Evolutionary conservation across 1,140 invertebrate species (phyloP).

Genomic region (Nasonia longicornis): DNA sequence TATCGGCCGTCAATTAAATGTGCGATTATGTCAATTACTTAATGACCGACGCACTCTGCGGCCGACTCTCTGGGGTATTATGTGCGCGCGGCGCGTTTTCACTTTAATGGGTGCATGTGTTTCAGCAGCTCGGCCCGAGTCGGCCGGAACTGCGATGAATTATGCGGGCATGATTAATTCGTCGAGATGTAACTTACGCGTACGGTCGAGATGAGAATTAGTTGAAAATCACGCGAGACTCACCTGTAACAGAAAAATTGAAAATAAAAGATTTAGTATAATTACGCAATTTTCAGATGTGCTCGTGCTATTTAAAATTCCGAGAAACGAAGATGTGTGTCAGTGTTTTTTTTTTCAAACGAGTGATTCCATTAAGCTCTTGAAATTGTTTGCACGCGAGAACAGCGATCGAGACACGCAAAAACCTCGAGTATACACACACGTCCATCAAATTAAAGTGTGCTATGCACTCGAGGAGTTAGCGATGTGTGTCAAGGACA

Average conservation of each 20-base stretch:
- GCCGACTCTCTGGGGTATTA: not conserved
- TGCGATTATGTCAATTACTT: conserved; percentile 41
- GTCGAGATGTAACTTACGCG: not conserved
- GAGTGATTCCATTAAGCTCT: not conserved
- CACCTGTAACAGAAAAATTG: conserved; percentile 33
- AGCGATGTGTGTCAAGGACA: conserved; percentile 2
- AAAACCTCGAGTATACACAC: not conserved
- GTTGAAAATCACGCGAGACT: not conserved
- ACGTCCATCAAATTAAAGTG: not conserved
- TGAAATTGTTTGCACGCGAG: not conserved
- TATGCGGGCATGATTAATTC: not conserved
- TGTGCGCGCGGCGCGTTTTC: not conserved
- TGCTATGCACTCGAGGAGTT: not conserved
- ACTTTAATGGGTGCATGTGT: conserved; percentile 13
- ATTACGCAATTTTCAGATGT: not conserved
- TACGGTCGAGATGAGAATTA: not conserved
- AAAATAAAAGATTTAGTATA: not conserved
- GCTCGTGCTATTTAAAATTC: not conserved
- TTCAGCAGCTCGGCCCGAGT: not conserved
- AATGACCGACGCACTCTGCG: not conserved
- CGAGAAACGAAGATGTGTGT: not conserved
- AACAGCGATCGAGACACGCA: not conserved
- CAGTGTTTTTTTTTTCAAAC: not conserved
- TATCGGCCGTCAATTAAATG: conserved; percentile 38
- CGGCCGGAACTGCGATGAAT: not conserved